Conservation (phyloP, 2,113 vertebrate genomes). For the Tetrao urogallus region DNA sequence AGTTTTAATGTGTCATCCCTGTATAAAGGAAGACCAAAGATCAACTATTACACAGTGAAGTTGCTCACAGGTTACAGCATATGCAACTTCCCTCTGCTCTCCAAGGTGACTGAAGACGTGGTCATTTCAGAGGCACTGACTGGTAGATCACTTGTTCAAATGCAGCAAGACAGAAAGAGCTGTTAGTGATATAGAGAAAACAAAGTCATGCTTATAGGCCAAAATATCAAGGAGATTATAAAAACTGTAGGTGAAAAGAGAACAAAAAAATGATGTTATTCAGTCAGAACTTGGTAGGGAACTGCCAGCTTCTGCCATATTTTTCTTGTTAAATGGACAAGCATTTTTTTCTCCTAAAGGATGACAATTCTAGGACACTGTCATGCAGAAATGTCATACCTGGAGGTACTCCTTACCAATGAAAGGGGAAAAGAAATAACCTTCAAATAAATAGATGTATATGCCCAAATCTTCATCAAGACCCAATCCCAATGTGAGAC, state of each 20-base stretch:
- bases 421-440: neutral
- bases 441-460: neutral
- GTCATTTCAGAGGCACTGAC: neutral
- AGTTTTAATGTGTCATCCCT: neutral
- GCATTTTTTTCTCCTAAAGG: neutral
- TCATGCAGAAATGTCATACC: neutral
- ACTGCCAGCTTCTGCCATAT: neutral
- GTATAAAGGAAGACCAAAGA: neutral
- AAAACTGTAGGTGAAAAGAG: neutral
- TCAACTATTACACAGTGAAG: neutral
- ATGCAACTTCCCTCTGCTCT: neutral
- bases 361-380: neutral
- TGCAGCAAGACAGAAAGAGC: neutral
- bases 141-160: neutral
- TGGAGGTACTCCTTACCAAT: neutral
- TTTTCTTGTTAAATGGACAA: neutral
- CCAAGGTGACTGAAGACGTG: neutral
- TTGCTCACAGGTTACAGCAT: neutral
- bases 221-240: neutral
- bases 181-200: neutral
- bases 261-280: neutral
- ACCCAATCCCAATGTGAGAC: slow-evolving; percentile 1
- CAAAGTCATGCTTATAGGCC: neutral
- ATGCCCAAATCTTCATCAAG: neutral
- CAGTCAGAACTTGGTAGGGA: neutral